Base-by-base conservation (phyloP, 2,888 invertebrate species). In the Thyatira batis region DNA sequence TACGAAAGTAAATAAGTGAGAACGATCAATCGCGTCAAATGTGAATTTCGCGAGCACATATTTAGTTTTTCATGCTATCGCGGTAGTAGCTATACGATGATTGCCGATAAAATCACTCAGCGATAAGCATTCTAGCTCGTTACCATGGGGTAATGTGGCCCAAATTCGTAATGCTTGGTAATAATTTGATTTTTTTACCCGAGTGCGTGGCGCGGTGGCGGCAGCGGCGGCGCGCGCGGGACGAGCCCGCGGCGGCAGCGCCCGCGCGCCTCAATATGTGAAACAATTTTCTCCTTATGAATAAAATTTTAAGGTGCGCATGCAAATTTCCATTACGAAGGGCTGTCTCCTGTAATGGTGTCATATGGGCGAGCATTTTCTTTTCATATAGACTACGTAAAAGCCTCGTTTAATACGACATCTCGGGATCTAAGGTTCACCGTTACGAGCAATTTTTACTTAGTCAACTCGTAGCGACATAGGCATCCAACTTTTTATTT, bases 221-320 rank as follows among this genome's bases (percentile, higher is more conserved):
- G 52, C 52, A 49, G 52, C 43, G 13, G 50, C 49, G 49, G 27
- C 49, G 30, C 44, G 45, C 57, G 33, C 25, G 13, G 51, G 46
- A 49, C 46, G 57, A 53, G 45, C 49, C 53, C 60, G 58, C 27
- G 53, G 50, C 44, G 54, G 33, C 28, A 39, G 27, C 51, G 50
- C 52, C 49, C 71, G 54, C 58, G 50, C 57, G 54, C 65, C 65
- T 71, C 73, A 71, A 82, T 76, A 83, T 80, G 80, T 76, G 85
- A 88, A 87, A 89, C 89, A 89, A 91, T 90, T 90, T 89, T 87
- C 89, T 81, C 80, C 87, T 89, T 89, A 90, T 87, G 90, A 91
- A 90, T 91, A 91, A 89, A 85, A 87, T 89, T 91, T 89, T 87
- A 85, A 90, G 88, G 83, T 87, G 85, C 80, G 85, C 84, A 89